Conservation (phyloP, 2,113 vertebrate genomes). For the Smithornis capensis region DNA sequence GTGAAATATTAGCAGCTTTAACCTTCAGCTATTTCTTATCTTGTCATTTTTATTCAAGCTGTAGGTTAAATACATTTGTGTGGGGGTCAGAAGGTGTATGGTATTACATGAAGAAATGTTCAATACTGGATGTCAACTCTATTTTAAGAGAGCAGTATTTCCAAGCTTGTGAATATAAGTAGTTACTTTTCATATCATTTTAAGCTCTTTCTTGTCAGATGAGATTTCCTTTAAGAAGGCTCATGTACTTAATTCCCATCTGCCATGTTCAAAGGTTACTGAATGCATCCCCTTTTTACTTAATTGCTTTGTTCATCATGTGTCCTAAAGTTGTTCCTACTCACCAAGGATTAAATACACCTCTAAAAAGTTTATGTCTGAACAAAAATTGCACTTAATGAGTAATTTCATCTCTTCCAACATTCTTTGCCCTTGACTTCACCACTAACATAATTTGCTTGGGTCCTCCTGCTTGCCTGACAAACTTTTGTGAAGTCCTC, state of each 20-base stretch:
- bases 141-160: neutral
- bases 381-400: neutral
- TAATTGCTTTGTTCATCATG: neutral
- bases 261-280: neutral
- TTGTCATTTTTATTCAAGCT: neutral
- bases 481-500: neutral
- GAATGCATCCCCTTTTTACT: neutral
- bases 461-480: neutral
- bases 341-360: neutral
- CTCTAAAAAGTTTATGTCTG: neutral
- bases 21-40: neutral
- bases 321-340: neutral
- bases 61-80: neutral
- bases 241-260: constrained; percentile 12
- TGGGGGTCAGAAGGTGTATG: neutral
- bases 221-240: constrained; percentile 19
- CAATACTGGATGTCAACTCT: neutral
- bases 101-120: neutral
- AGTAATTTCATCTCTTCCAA: neutral
- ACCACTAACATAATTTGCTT: neutral
- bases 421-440: neutral
- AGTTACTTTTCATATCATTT: neutral
- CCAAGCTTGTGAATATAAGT: neutral
- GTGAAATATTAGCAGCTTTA: neutral
- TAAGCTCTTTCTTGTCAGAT: neutral